phyloP scores from a whole-genome alignment of 2,113 vertebrate genomes.

The Elgaria multicarinata region DNA sequence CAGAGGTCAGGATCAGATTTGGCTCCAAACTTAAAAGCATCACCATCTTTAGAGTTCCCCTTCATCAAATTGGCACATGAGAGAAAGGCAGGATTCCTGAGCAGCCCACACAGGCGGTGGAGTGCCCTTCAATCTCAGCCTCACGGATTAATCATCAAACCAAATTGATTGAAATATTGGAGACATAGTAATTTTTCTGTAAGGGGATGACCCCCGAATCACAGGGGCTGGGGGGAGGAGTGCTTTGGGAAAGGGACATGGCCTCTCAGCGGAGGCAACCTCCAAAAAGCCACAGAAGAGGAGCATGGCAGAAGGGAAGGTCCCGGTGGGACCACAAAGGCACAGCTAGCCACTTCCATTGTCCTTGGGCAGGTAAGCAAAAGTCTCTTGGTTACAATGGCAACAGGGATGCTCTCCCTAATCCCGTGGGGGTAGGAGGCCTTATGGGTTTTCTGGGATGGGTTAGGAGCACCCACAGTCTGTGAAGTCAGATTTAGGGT shows the following conservation, averaged over 20 bases:
- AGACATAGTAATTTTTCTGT: not conserved
- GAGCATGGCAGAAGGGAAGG: too few species aligned
- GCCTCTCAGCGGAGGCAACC: not conserved
- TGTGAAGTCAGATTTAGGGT: not conserved
- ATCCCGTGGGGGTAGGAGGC: too few species aligned
- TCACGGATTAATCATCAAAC: not conserved
- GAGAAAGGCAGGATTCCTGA: not conserved
- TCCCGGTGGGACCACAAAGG: not conserved
- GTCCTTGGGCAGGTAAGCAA: too few species aligned
- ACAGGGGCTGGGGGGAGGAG: not conserved
- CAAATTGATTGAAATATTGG: not conserved
- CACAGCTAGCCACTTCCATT: not conserved
- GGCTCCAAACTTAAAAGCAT: not conserved
- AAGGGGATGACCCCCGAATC: not conserved
- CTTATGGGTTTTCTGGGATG: not conserved
- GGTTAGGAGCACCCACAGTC: not conserved
- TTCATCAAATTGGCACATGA: not conserved
- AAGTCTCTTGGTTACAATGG: not conserved
- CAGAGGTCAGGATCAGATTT: not conserved
- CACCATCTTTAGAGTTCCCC: not conserved
- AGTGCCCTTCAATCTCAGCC: not conserved
- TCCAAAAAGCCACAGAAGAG: not conserved
- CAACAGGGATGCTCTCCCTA: not conserved
- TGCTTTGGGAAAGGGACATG: not conserved
- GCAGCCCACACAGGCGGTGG: not conserved